A percentile compares a stretch with the other conserved stretches of the same genome.
Evolutionary conservation across 2,797 vertebrate genomes (phyloP).

Genomic region (Cephalopachus bancanus): DNA sequence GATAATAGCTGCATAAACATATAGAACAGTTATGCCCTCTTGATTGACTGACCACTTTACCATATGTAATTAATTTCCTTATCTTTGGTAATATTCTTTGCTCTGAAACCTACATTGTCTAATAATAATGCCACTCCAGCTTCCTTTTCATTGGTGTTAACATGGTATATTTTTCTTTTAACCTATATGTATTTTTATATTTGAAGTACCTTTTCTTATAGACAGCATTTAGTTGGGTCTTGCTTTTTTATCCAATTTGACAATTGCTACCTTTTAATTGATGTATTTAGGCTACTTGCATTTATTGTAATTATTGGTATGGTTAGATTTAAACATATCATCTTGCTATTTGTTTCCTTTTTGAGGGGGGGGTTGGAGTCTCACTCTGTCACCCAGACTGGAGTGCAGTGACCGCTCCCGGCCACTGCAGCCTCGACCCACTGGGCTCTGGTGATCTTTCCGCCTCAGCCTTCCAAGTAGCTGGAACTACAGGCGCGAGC

Average conservation of each 20-base stretch:
- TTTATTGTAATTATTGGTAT: constrained; percentile 32
- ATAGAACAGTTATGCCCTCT: not conserved
- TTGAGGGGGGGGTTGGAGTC: not conserved
- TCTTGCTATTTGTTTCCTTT: constrained; percentile 31
- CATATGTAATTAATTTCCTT: not conserved
- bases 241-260: not conserved
- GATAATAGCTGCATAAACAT: not conserved
- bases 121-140: not conserved
- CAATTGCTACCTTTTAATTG: not conserved
- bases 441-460: no score
- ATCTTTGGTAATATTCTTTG: not conserved
- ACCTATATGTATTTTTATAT: not conserved
- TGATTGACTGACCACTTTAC: constrained; percentile 19
- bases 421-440: no score
- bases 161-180: not conserved
- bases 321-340: not conserved
- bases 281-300: not conserved
- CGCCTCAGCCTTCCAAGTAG: no score
- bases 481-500: no score
- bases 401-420: no score
- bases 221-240: not conserved
- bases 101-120: not conserved
- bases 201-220: not conserved
- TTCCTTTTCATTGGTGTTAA: not conserved
- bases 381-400: no score